phyloP scores from a whole-genome alignment of 1,140 invertebrate genomes.

The Phthorimaea operculella region DNA sequence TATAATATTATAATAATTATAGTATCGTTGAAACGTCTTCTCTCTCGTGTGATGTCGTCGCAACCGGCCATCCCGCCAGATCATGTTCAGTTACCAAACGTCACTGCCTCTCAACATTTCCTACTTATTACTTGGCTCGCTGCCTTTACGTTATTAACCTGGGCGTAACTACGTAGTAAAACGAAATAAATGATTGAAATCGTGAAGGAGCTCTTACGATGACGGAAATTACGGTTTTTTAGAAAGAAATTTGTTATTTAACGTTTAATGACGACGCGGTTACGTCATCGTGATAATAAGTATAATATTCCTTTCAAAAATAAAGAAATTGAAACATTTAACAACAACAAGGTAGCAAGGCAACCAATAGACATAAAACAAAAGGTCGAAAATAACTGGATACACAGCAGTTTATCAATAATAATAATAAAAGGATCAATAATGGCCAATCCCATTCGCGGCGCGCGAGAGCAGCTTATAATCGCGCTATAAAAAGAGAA shows the following conservation, averaged over 20 bases:
- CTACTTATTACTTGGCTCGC: slow-evolving; percentile 48
- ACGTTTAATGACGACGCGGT: too few species aligned
- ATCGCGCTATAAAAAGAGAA: slow-evolving; percentile 23
- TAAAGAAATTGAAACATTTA: too few species aligned
- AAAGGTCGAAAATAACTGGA: too few species aligned
- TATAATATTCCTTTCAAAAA: too few species aligned
- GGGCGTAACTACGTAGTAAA: background rate
- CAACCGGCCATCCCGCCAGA: slow-evolving; percentile 22
- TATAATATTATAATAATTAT: background rate
- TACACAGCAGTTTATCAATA: slow-evolving; percentile 1
- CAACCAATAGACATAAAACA: too few species aligned
- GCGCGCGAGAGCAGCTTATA: slow-evolving; percentile 16
- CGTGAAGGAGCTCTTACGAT: background rate
- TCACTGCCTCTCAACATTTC: slow-evolving; percentile 33
- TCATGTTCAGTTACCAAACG: slow-evolving; percentile 49
- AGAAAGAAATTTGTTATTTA: too few species aligned
- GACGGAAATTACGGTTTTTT: too few species aligned
- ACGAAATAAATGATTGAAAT: background rate
- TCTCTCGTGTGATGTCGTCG: slow-evolving; percentile 54
- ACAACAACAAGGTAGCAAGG: too few species aligned
- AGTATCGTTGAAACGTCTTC: slow-evolving; percentile 20
- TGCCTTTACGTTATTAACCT: slow-evolving; percentile 44
- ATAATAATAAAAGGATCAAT: slow-evolving; percentile 10
- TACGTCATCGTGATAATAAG: too few species aligned
- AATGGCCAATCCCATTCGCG: slow-evolving; percentile 16